These are phyloP conservation scores for Pachliopta kotzebuea DNA, from an alignment of 2,888 invertebrate genomes.

Conservation along the genomic window DNA sequence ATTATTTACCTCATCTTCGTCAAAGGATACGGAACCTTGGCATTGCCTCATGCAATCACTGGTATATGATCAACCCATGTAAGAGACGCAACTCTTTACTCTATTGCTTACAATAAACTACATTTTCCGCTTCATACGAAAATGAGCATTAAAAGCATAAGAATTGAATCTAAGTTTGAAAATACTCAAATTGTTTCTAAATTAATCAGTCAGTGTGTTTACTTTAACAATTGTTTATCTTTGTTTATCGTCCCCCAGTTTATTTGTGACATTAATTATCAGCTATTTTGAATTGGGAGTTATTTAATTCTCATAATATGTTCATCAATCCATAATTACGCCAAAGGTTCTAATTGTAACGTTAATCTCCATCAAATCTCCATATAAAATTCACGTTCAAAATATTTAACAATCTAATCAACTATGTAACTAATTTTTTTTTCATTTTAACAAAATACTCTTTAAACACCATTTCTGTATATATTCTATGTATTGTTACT, in stretches of 20 bases:
- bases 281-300: constrained; percentile 17
- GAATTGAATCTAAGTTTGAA: not conserved
- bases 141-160: not conserved
- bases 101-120: constrained; percentile 19
- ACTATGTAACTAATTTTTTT: no score
- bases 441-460: no score
- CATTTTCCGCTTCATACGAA: not conserved
- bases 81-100: constrained; percentile 27
- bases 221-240: constrained; percentile 23
- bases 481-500: no score
- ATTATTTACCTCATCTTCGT: constrained; percentile 16
- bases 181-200: not conserved
- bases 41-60: constrained; percentile 23
- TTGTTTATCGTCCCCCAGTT: constrained; percentile 20
- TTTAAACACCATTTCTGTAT: no score
- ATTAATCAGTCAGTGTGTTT: constrained; percentile 14
- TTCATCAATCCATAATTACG: not conserved
- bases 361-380: no score
- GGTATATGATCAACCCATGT: constrained; percentile 6
- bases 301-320: constrained; percentile 9
- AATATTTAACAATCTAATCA: no score
- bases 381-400: no score
- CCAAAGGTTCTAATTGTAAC: no score
- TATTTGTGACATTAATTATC: constrained; percentile 35
- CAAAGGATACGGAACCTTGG: constrained; percentile 25